Conservation (phyloP, 2,888 invertebrate species). For the Opisthograptis luteolata region DNA sequence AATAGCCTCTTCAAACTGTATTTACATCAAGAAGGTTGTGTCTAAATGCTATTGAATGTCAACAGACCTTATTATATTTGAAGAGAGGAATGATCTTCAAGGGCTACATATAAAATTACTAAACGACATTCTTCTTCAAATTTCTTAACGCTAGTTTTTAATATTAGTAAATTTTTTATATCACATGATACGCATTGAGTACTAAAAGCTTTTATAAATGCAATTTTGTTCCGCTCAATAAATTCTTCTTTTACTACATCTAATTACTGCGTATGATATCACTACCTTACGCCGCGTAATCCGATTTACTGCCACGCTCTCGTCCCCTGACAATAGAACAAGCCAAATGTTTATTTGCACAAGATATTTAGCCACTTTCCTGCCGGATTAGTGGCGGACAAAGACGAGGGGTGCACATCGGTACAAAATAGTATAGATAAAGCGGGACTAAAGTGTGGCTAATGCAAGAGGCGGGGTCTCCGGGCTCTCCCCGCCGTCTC, state of each 20-base stretch:
- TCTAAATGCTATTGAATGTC: slow-evolving; percentile 14
- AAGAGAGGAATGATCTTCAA: background rate
- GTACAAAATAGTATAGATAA: slow-evolving; percentile 73
- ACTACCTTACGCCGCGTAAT: slow-evolving; percentile 73
- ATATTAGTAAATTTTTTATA: slow-evolving; percentile 4
- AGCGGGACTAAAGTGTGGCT: slow-evolving; percentile 59
- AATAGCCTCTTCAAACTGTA: slow-evolving; percentile 20
- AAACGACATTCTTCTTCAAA: too few relatives aligned
- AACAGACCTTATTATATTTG: slow-evolving; percentile 7
- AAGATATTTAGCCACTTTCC: slow-evolving; percentile 84
- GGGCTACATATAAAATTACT: background rate
- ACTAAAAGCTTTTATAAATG: slow-evolving; percentile 22
- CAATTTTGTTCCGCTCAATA: slow-evolving; percentile 44
- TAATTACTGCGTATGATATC: slow-evolving; percentile 68
- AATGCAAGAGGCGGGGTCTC: slow-evolving; percentile 74
- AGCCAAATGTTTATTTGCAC: slow-evolving; percentile 82
- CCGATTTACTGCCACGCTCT: slow-evolving; percentile 72
- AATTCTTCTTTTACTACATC: slow-evolving; percentile 59
- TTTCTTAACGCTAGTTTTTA: slow-evolving; percentile 1
- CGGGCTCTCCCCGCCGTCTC: slow-evolving; percentile 43
- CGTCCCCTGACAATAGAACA: slow-evolving; percentile 74
- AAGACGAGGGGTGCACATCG: slow-evolving; percentile 65
- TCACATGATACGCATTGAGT: slow-evolving; percentile 19
- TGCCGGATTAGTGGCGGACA: slow-evolving; percentile 76
- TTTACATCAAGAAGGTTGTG: slow-evolving; percentile 11